Percentiles rank a stretch among this genome's conserved stretches.
These are phyloP conservation scores for Glaucopsyche alexis DNA, from an alignment of 2,888 invertebrate species.

Conservation along the genomic window DNA sequence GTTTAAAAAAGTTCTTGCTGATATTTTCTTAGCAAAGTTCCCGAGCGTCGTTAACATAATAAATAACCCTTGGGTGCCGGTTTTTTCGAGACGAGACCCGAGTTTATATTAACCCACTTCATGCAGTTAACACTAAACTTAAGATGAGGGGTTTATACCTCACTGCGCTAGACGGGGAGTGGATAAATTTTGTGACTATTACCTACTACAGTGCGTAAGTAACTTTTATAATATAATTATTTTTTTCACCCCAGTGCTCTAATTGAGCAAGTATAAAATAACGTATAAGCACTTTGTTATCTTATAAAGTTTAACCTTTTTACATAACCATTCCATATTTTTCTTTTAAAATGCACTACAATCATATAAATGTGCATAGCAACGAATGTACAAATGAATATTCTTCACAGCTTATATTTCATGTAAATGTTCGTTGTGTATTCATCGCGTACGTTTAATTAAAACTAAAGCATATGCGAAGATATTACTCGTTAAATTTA, in stretches of 20 bases:
- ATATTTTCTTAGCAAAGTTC: neutral
- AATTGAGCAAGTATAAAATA: neutral
- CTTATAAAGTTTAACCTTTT: neutral
- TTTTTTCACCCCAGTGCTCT: neutral
- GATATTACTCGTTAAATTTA: constrained; percentile 11
- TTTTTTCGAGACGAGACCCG: constrained; percentile 6
- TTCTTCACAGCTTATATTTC: constrained; percentile 15
- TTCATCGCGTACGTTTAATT: constrained; percentile 12
- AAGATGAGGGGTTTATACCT: neutral
- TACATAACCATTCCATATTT: neutral
- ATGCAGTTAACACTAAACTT: neutral
- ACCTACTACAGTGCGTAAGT: too few relatives aligned
- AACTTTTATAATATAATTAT: neutral
- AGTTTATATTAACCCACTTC: neutral
- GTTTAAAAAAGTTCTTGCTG: neutral
- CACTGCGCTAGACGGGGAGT: neutral
- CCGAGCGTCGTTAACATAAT: constrained; percentile 8
- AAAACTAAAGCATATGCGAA: constrained; percentile 10
- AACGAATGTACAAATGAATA: neutral
- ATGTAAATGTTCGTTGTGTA: constrained; percentile 10
- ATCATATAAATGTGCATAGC: constrained; percentile 1
- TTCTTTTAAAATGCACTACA: neutral
- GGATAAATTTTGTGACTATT: neutral
- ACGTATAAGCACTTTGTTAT: neutral
- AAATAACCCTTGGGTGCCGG: constrained; percentile 12